phyloP scores from a whole-genome alignment of 2,113 vertebrate genomes.

The Lophotis ruficrista region DNA sequence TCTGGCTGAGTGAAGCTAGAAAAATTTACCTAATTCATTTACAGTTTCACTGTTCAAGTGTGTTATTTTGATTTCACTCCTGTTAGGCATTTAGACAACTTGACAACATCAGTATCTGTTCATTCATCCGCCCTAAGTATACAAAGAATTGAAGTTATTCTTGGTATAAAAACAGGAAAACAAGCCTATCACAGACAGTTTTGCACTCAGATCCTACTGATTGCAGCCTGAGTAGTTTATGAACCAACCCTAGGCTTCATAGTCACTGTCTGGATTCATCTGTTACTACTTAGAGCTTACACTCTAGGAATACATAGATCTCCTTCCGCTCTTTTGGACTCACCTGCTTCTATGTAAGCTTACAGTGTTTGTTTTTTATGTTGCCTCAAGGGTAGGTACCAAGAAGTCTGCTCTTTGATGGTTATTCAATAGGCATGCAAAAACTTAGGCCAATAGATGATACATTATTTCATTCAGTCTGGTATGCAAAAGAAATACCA shows the following conservation, averaged over 20 bases:
- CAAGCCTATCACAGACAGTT: not conserved
- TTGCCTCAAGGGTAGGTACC: not conserved
- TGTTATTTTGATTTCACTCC: not conserved
- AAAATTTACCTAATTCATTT: not conserved
- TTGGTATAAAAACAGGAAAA: not conserved
- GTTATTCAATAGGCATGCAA: not conserved
- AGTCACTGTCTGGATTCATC: not conserved
- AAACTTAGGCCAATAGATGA: not conserved
- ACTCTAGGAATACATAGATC: not conserved
- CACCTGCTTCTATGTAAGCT: constrained; percentile 10
- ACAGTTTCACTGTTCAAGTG: not conserved
- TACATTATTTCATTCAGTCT: constrained; percentile 15
- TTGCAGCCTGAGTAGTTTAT: not conserved
- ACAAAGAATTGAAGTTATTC: not conserved
- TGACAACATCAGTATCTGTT: not conserved
- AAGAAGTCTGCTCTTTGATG: not conserved
- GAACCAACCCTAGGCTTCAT: not conserved
- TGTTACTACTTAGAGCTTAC: constrained; percentile 14
- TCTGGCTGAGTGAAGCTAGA: not conserved
- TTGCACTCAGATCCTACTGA: not conserved
- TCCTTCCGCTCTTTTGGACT: not conserved
- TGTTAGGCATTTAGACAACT: not conserved
- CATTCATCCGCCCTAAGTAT: not conserved
- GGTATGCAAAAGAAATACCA: constrained; percentile 27
- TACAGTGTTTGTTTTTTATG: not conserved